Base-by-base conservation (phyloP, 1,140 invertebrate genomes). In the Macrotrachela quadricornifera region DNA sequence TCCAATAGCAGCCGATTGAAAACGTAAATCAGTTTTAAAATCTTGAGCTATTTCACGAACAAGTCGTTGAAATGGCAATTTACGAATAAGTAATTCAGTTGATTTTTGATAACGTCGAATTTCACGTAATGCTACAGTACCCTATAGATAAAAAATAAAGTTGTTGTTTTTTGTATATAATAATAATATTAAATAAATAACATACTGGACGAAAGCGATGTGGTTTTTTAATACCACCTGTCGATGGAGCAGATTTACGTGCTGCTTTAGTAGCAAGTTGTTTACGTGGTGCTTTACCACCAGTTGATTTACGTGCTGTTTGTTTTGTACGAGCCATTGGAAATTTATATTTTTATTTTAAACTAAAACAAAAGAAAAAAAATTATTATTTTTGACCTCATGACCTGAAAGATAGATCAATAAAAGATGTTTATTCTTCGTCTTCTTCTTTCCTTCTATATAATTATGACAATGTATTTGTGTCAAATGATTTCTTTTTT, bases 11-110 rank as follows among this genome's bases (percentile, higher is more conserved):
- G 61, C 49, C 9, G 58, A 56, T 57, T 79, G 76, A 57, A 81
- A 75, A 51, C 73, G 63, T 43, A 76, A 60, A 62, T 76, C 75
- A 44, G 74, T 76, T 56, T 77, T 77, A 65, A 77, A 78, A 66
- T 83, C 80, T 61, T 84, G 81, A 36, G 81, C 81, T 59, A 85
- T 84, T 77, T 85, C 82, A 72, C 81, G 75, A 16, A 85, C 82
- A 51, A 85, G 70, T 50, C 82, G 77, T 67, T 85, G 81, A 76
- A 85, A 85, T 0, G 83, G 82, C 67, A 81, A 53, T 59, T 74
- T 73, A 46, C 71, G 60, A 62, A 73, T 75, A 15, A 85, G 63
- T 65, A 80, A 74, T 60, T 86, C 83, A 37, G 82, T 86, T 2
- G 79, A 74, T 60, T 76, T 75, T 61, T 74, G 75, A 61, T 74